Conservation (phyloP, 1,140 invertebrate genomes). For the Pogonomyrmex californicus region DNA sequence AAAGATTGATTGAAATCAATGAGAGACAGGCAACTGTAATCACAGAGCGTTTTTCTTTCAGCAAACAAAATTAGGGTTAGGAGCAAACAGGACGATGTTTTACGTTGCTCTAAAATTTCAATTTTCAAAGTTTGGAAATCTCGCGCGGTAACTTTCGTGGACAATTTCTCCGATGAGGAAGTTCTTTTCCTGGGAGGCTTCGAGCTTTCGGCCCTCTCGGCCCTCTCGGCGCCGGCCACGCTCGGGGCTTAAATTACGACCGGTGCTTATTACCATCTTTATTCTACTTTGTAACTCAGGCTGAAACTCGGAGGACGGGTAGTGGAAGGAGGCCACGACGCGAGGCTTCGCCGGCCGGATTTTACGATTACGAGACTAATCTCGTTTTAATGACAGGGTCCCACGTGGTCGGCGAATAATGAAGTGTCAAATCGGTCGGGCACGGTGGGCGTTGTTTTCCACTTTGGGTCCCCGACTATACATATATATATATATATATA, state of each 20-base stretch:
- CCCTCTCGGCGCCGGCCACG: background rate
- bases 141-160: conserved; percentile 7
- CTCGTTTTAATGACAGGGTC: conserved; percentile 86
- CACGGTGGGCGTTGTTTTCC: conserved; percentile 83
- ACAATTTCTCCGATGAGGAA: conserved; percentile 1
- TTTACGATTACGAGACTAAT: conserved; percentile 84
- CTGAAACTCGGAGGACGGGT: conserved; percentile 9
- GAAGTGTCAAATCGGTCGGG: conserved; percentile 85
- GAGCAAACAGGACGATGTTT: background rate
- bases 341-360: conserved; percentile 27
- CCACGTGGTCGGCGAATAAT: conserved; percentile 83
- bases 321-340: background rate
- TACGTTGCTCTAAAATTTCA: conserved; percentile 12
- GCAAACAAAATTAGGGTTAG: conserved; percentile 19
- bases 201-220: conserved; percentile 38
- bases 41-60: conserved; percentile 16
- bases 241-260: conserved; percentile 57
- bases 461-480: conserved; percentile 49
- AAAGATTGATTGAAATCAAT: conserved; percentile 10
- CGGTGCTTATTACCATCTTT: conserved; percentile 67
- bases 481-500: too few species aligned
- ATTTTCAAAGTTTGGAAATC: conserved; percentile 9
- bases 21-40: background rate
- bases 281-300: conserved; percentile 61
- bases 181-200: background rate